phyloP scores from a whole-genome alignment of 2,797 vertebrate species.

The Phrynocephalus guinanensis region DNA sequence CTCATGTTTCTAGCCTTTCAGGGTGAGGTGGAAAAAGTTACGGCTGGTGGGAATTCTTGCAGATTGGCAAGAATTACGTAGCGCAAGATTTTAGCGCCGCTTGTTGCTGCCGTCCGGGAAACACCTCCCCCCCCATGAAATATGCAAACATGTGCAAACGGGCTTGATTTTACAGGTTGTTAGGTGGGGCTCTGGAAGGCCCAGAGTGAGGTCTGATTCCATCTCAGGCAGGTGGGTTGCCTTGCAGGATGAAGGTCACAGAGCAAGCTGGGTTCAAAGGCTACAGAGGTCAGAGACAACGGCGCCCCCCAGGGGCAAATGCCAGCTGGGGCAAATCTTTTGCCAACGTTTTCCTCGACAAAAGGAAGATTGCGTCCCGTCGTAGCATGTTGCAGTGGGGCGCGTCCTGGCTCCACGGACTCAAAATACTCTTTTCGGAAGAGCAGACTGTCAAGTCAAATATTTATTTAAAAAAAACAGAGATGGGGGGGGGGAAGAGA shows the following conservation, averaged over 20 bases:
- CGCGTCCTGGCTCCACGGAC: constrained; percentile 79
- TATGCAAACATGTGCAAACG: neutral
- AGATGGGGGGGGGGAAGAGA: constrained; percentile 68
- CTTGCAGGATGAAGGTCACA: neutral
- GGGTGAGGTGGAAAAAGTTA: no score
- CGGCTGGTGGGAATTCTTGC: neutral
- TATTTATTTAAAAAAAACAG: constrained; percentile 98
- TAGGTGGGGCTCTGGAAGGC: neutral
- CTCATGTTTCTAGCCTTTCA: neutral
- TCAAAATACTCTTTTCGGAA: constrained; percentile 81
- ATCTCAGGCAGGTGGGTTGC: neutral
- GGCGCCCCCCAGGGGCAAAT: neutral
- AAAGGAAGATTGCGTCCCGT: constrained; percentile 70
- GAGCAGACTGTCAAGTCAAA: constrained; percentile 83
- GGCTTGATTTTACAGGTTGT: neutral
- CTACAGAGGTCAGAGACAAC: no score
- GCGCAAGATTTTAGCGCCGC: neutral
- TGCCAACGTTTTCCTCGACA: constrained; percentile 51
- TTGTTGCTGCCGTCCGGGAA: neutral
- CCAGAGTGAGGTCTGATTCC: no score
- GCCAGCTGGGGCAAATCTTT: no score
- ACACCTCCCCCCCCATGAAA: neutral
- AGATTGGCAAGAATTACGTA: neutral
- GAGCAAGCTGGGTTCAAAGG: neutral
- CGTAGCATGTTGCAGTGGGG: constrained; percentile 82